Evolutionary conservation across 2,888 invertebrate species (phyloP).

Genomic region (Chromoteleia sp.): DNA sequence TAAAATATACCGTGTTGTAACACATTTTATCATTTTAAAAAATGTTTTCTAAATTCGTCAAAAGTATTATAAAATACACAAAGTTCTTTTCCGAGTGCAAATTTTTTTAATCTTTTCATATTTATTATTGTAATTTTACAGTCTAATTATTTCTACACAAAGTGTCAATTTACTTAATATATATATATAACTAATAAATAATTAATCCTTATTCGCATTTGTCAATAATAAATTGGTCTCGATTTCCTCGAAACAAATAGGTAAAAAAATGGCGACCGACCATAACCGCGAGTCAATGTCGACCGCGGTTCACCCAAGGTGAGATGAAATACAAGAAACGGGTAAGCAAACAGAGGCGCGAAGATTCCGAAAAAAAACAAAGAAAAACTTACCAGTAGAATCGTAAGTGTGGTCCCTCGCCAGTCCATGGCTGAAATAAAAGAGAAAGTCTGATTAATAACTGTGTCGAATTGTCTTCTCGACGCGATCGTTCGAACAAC

Average conservation of each 20-base stretch:
- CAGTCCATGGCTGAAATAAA: conserved; percentile 84
- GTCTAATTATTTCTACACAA: not conserved
- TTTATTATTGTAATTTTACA: not conserved
- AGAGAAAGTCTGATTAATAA: conserved; percentile 83
- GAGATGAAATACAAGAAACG: conserved; percentile 57
- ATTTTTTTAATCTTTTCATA: no score
- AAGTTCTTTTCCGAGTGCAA: no score
- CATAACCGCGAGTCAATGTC: conserved; percentile 66
- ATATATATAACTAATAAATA: not conserved
- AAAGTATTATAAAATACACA: no score
- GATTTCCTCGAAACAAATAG: conserved; percentile 45
- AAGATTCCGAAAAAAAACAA: conserved; percentile 20
- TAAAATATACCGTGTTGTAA: no score
- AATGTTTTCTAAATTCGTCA: no score
- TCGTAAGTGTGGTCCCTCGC: conserved; percentile 78
- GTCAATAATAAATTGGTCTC: conserved; percentile 45
- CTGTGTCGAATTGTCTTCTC: conserved; percentile 75
- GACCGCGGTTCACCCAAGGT: conserved; percentile 59
- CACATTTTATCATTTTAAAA: no score
- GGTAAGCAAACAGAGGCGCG: conserved; percentile 37
- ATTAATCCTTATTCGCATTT: conserved; percentile 24
- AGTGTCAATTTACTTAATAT: not conserved
- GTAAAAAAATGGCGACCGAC: conserved; percentile 40
- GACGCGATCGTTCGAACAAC: conserved; percentile 65
- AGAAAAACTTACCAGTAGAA: conserved; percentile 79